Evolutionary conservation across 2,888 invertebrate genomes (phyloP).

Genomic region (Pimpla rufipes): DNA sequence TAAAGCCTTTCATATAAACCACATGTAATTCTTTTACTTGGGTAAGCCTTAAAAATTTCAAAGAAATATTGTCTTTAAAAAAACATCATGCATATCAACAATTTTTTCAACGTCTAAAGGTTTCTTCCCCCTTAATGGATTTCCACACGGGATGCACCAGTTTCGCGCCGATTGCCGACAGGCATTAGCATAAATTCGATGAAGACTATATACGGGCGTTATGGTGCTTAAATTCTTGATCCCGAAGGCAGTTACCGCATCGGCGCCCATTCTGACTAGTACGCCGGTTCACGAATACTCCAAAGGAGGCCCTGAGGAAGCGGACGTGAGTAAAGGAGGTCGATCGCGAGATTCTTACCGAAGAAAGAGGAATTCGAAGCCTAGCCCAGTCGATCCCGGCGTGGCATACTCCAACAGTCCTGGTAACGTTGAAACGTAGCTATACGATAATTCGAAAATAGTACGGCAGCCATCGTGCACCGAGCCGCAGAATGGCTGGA

Average conservation of each 20-base stretch:
- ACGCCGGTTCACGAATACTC: conserved; percentile 50
- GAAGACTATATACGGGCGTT: conserved; percentile 68
- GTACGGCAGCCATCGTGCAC: conserved; percentile 19
- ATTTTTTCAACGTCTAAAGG: too few relatives aligned
- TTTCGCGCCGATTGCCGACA: conserved; percentile 28
- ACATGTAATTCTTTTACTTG: too few relatives aligned
- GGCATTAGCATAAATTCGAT: conserved; percentile 78
- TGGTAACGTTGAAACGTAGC: conserved; percentile 53
- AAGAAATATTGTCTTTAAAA: too few relatives aligned
- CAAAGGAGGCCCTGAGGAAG: conserved; percentile 23
- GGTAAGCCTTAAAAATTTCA: too few relatives aligned
- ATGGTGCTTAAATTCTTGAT: conserved; percentile 73
- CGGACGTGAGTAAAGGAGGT: conserved; percentile 50
- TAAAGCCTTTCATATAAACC: too few relatives aligned
- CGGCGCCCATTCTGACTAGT: conserved; percentile 50
- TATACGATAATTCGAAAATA: conserved; percentile 61
- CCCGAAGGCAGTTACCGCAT: conserved; percentile 36
- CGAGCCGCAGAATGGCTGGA: conserved; percentile 43
- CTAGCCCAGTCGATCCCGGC: conserved; percentile 44
- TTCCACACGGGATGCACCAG: too few relatives aligned
- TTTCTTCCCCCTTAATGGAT: too few relatives aligned
- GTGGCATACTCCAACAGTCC: conserved; percentile 67
- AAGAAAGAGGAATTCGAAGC: conserved; percentile 46
- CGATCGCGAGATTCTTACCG: conserved; percentile 47
- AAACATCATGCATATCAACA: too few relatives aligned